These are phyloP conservation scores for Onychomys arenicola DNA, from an alignment of 2,797 vertebrate genomes.

Conservation along the genomic window DNA sequence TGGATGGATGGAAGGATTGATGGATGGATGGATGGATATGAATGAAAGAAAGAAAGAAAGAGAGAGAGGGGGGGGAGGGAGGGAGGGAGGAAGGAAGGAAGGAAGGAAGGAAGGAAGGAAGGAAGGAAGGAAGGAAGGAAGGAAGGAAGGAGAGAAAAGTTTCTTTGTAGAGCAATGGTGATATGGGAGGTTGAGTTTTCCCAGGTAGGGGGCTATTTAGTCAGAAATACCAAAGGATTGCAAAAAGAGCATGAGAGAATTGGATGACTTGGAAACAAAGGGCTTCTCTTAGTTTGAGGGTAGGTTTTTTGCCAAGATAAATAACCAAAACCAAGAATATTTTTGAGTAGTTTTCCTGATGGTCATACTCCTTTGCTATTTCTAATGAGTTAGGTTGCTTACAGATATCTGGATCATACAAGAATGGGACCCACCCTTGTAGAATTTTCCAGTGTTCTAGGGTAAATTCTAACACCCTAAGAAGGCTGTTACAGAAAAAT, in stretches of 20 bases:
- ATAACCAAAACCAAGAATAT: neutral
- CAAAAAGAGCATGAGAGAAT: neutral
- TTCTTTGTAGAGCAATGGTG: neutral
- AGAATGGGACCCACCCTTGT: neutral
- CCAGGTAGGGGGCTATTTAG: neutral
- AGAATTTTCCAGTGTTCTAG: neutral
- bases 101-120: too few relatives aligned
- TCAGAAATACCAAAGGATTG: conserved; percentile 12
- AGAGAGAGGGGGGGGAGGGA: too few relatives aligned
- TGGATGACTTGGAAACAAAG: neutral
- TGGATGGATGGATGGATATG: neutral
- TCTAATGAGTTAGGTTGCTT: neutral
- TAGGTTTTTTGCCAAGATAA: neutral
- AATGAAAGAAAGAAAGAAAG: too few relatives aligned
- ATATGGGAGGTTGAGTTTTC: neutral
- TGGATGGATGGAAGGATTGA: neutral
- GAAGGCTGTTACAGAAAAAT: neutral
- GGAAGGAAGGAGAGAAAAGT: neutral
- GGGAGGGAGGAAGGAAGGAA: fast-evolving
- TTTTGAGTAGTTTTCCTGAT: neutral
- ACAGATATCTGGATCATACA: neutral
- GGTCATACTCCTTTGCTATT: neutral
- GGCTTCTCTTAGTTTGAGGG: neutral
- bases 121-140: too few relatives aligned
- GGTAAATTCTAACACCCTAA: neutral